These are phyloP conservation scores for Bilobella aurantiaca DNA, from an alignment of 1,140 invertebrate genomes.

Conservation along the genomic window DNA sequence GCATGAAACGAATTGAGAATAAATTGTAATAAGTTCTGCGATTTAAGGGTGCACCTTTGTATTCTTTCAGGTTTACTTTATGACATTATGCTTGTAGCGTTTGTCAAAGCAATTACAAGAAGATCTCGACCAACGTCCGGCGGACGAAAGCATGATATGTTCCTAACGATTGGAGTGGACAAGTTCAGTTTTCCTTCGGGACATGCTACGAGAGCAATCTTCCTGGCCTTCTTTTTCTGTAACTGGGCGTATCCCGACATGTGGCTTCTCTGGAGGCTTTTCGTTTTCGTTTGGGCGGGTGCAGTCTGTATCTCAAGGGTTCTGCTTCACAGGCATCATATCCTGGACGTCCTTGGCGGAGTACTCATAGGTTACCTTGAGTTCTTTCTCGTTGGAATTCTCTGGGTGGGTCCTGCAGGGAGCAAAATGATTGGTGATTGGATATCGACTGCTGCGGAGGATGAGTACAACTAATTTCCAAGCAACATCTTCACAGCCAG, in stretches of 20 bases:
- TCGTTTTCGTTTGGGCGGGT: constrained; percentile 61
- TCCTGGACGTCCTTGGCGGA: constrained; percentile 74
- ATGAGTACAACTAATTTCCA: constrained; percentile 25
- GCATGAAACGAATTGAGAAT: constrained; percentile 21
- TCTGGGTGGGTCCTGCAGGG: constrained; percentile 52
- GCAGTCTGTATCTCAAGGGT: constrained; percentile 68
- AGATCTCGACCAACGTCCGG: constrained; percentile 56
- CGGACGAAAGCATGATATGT: constrained; percentile 47
- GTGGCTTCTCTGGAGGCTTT: constrained; percentile 40
- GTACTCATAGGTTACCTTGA: constrained; percentile 62
- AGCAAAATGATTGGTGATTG: constrained; percentile 26
- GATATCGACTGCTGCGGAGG: constrained; percentile 31
- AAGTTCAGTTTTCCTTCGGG: constrained; percentile 94
- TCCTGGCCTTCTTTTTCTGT: constrained; percentile 61
- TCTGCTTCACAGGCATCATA: constrained; percentile 68
- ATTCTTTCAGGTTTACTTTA: constrained; percentile 64
- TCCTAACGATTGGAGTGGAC: constrained; percentile 57
- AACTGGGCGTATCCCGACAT: constrained; percentile 48
- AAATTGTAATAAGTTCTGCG: background rate
- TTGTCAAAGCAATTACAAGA: constrained; percentile 67
- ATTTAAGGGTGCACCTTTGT: constrained; percentile 5
- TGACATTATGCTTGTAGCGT: constrained; percentile 70
- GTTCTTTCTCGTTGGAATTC: constrained; percentile 51
- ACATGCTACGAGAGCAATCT: constrained; percentile 75
- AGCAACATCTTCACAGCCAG: background rate